Evolutionary conservation across 2,888 invertebrate genomes (phyloP), one percentile per base, ranked within the genome.

Genomic region (Elmis aenea): DNA sequence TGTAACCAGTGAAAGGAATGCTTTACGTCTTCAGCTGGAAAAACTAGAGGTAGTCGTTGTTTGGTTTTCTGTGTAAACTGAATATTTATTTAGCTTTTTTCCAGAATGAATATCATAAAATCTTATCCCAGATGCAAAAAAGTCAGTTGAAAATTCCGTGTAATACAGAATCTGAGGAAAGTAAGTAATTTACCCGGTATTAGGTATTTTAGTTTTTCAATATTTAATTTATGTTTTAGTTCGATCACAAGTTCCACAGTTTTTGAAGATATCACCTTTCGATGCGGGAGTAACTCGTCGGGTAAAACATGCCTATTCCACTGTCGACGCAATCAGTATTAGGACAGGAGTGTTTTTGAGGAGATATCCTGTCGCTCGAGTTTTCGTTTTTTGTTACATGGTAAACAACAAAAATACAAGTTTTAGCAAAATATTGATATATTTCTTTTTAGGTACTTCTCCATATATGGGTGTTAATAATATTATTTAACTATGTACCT

Each of bases 331-430:
- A 12, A 74, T 90, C 33, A 87, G 91, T 26, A 75, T 89, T 34
- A 73, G 87, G 21, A 70, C 89, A 10, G 90, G 89, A 6, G 75
- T 85, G 10, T 85, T 90, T 64, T 69, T 91, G 27, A 75, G 87
- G 38, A 72, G 89, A 38, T 86, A 91, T 67, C 92, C 92, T 0
- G 66, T 87, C 26, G 82, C 89, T 38, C 76, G 92, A 54, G 77
- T 90, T 38, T 79, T 87, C 61, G 77, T 91, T n/a, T 74, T 92
- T 42, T 68, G 83, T 53, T 93, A 93, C 62, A 85, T 92, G 77
- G 88, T 81, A 58, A 69, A 72, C 58, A 35, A 20, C 33, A 33
- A 20, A 14, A 26, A 29, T 34, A 26, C 13, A n/a, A 26, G 10
- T 24, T 20, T 8, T 28, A 15, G 21, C 13, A 9, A 32, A 25